These are phyloP conservation scores for Artemia sinica DNA, from an alignment of 2,888 invertebrate species.

Conservation along the genomic window DNA sequence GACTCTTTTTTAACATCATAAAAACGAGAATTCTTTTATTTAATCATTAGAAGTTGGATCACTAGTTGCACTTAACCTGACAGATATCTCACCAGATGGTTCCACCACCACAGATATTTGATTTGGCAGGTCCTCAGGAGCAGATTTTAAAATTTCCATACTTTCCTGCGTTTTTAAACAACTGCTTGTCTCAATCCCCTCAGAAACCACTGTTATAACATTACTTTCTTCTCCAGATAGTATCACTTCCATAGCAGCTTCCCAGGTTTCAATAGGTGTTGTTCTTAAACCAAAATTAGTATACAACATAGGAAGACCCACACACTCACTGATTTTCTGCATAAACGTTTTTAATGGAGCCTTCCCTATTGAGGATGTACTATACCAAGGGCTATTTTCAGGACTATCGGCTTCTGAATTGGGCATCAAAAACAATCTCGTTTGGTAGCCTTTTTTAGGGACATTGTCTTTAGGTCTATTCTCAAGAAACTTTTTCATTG, in stretches of 20 bases:
- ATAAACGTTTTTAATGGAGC: neutral
- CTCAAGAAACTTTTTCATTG: conserved; percentile 5
- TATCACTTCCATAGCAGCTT: conserved; percentile 1
- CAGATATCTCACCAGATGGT: conserved; percentile 1
- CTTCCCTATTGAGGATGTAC: neutral
- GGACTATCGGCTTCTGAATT: neutral
- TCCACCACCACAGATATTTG: neutral
- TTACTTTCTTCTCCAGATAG: neutral
- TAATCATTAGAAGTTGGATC: too few species aligned
- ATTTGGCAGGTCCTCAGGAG: neutral
- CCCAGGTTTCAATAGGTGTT: neutral
- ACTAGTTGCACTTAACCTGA: neutral
- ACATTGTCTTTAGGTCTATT: neutral
- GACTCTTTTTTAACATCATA: too few species aligned
- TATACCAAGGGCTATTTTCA: neutral
- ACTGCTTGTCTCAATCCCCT: too few species aligned
- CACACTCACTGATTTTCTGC: neutral
- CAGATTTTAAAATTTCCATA: too few species aligned
- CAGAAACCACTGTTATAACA: neutral
- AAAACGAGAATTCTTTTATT: too few species aligned
- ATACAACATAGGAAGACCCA: neutral
- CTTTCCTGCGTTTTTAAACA: too few species aligned
- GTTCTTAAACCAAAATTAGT: conserved; percentile 1
- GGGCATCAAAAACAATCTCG: neutral
- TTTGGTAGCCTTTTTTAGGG: neutral